Percentiles rank a stretch among this genome's conserved stretches.
Evolutionary conservation across 2,797 vertebrate genomes (phyloP).

Genomic region (Synaphobranchus kaupii): DNA sequence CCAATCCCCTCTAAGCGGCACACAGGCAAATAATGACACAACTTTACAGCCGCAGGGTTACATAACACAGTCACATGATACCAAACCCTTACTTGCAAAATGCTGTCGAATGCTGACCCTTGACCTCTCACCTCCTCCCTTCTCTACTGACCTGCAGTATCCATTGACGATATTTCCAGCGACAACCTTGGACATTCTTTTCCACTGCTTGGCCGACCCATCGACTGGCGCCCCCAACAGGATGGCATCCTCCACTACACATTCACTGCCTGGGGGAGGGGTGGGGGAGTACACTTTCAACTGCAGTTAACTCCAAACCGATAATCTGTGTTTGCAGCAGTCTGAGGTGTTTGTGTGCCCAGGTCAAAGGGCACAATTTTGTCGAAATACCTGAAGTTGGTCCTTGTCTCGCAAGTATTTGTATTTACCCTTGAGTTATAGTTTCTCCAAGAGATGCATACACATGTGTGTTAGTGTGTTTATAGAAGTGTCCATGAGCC

Average conservation of each 20-base stretch:
- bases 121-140: slow-evolving; percentile 15
- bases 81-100: not conserved
- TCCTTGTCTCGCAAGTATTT: not conserved
- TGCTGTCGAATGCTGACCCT: not conserved
- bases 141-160: slow-evolving; percentile 84
- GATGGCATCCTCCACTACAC: slow-evolving; percentile 89
- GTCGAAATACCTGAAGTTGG: not conserved
- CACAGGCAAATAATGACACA: slow-evolving; percentile 5
- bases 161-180: slow-evolving; percentile 92
- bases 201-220: slow-evolving; percentile 88
- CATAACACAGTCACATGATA: not conserved
- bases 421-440: not conserved
- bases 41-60: not conserved
- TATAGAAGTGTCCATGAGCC: not conserved
- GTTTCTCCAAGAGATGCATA: not conserved
- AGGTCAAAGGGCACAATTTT: not conserved
- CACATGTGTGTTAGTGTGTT: not conserved
- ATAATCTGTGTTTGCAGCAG: no score
- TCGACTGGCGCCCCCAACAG: slow-evolving; percentile 93
- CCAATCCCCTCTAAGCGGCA: slow-evolving; percentile 87
- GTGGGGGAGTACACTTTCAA: slow-evolving; percentile 16
- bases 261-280: slow-evolving; percentile 77
- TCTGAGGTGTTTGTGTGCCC: not conserved
- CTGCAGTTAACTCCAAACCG: not conserved
- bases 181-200: slow-evolving; percentile 81